Conservation (phyloP, 2,888 invertebrate species). For the Thumatha senex region DNA sequence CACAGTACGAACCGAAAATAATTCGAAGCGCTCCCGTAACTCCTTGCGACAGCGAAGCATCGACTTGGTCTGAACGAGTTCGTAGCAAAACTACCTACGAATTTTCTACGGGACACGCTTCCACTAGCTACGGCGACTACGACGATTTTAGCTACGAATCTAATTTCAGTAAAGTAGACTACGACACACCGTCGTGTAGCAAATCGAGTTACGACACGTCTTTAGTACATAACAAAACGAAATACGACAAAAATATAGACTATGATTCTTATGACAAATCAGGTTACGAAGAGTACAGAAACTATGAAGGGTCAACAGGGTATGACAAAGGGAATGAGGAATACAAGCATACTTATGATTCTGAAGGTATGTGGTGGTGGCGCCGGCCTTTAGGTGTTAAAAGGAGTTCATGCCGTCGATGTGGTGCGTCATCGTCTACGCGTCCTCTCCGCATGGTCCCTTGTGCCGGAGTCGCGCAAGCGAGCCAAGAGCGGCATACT, state of each 20-base stretch:
- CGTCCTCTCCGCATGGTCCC: conserved; percentile 32
- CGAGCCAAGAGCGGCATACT: conserved; percentile 16
- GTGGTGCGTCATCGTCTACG: conserved; percentile 64
- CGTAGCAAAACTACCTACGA: conserved; percentile 53
- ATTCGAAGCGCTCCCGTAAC: conserved; percentile 73
- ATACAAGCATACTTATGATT: conserved; percentile 52
- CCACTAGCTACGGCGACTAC: conserved; percentile 43
- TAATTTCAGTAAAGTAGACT: conserved; percentile 29
- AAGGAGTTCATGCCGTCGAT: conserved; percentile 57
- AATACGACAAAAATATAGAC: conserved; percentile 16
- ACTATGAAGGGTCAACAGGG: conserved; percentile 48
- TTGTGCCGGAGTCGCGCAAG: conserved; percentile 27
- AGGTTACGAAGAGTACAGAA: conserved; percentile 30
- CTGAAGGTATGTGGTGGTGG: conserved; percentile 64
- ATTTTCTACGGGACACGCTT: conserved; percentile 41
- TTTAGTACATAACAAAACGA: conserved; percentile 23
- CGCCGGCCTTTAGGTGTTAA: conserved; percentile 53
- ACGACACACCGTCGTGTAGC: conserved; percentile 18
- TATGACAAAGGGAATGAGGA: conserved; percentile 37
- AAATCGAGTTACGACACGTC: conserved; percentile 31
- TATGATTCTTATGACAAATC: conserved; percentile 36
- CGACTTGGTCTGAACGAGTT: conserved; percentile 62
- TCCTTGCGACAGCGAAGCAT: conserved; percentile 72
- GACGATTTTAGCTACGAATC: conserved; percentile 32
- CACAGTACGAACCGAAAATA: conserved; percentile 61